These are phyloP conservation scores for Calyptommatus sinebrachiatus DNA, from an alignment of 2,113 vertebrate genomes.

Conservation along the genomic window DNA sequence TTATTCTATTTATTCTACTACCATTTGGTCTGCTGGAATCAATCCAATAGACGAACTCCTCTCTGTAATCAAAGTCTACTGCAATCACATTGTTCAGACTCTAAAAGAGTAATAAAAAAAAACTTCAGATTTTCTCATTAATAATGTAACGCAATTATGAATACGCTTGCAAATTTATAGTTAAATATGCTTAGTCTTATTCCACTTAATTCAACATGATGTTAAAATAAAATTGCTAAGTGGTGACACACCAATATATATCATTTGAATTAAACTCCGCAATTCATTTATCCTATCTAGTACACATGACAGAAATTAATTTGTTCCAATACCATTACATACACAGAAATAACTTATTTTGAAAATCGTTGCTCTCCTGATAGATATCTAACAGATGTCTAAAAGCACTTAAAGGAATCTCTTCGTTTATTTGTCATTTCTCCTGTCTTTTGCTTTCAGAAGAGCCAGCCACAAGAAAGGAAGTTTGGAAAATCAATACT, in stretches of 20 bases:
- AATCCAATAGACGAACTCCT: conserved; percentile 98
- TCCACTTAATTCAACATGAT: conserved; percentile 13
- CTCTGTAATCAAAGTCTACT: conserved; percentile 96
- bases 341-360: background rate
- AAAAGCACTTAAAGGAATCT: background rate
- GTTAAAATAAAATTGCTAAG: conserved; percentile 16
- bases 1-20: conserved; percentile 94
- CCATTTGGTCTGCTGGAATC: conserved; percentile 95
- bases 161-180: background rate
- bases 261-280: background rate
- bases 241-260: background rate
- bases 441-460: background rate
- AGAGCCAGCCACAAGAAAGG: background rate
- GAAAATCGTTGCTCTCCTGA: background rate
- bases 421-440: background rate
- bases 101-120: conserved; percentile 66
- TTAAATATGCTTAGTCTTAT: conserved; percentile 16
- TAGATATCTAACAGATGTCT: background rate
- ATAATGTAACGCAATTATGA: conserved; percentile 9
- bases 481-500: background rate
- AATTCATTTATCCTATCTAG: background rate
- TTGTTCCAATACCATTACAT: background rate
- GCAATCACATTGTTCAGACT: conserved; percentile 96
- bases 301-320: background rate
- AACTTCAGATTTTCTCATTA: conserved; percentile 14